Evolutionary conservation across 2,797 vertebrate species (phyloP), one percentile per base, ranked within the genome.

Genomic region (Gallinago stenura): DNA sequence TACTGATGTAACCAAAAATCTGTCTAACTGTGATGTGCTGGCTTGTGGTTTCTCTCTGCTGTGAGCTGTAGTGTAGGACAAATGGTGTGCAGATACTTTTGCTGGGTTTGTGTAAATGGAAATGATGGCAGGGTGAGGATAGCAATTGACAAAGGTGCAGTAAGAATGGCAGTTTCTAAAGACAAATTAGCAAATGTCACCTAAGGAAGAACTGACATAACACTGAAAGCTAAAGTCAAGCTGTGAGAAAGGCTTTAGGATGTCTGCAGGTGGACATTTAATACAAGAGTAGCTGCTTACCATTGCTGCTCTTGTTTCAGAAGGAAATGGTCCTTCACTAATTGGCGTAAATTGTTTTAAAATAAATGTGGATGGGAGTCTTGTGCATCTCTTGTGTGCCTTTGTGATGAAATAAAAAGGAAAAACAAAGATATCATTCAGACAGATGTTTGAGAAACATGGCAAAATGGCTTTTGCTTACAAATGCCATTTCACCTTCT

Each of bases 251-350:
- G 82, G 84, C 88, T 94, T 96, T 86, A 90, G 92, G 56, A 91
- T 91, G 45, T 95, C 97, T 96, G 93, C 87, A 89, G 94, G 95
- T 97, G 90, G 85, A 96, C 76, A 26, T 84, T 91, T 94, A 96
- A 85, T 83, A 82, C 39, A 79, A 81, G 95, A 87, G 48, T 54
- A 90, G 89, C 73, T 75, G 75, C 86, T 95, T 95, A 79, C 41
- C 15, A 1, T 87, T 82, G 72, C 71, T 82, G 58, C 83, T 94
- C 31, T 62, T 95, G 83, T 92, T 97, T 91, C 85, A 57, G 78
- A 70, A 94, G 87, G 91, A 96, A 97, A 96, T 93, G 87, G 72
- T 84, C 95, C 94, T 96, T 95, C 75, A 58, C 93, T 97, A 95
- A 96, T 95, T 96, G 92, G 75, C 6, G 2, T 89, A 95, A 96